These are phyloP conservation scores for Tanytarsus gracilentus DNA, from an alignment of 2,888 invertebrate genomes.

Conservation along the genomic window DNA sequence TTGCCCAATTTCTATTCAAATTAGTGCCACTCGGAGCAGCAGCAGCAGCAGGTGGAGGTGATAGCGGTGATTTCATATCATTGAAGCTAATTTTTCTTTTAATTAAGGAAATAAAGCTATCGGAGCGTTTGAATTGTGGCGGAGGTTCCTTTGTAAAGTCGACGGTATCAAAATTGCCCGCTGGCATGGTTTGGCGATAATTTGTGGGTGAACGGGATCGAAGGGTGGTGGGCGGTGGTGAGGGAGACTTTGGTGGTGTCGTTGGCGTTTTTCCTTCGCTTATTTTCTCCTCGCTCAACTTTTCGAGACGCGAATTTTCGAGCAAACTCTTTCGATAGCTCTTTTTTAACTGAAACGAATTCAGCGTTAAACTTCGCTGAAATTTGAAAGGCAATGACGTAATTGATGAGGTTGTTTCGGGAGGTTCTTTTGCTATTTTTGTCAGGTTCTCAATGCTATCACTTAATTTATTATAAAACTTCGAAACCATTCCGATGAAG, in stretches of 20 bases:
- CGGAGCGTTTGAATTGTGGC: conserved; percentile 12
- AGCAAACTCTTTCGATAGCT: conserved; percentile 37
- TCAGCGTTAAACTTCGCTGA: conserved; percentile 42
- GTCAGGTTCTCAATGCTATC: conserved; percentile 42
- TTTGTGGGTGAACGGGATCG: background rate
- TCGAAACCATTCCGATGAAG: conserved; percentile 40
- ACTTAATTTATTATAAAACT: conserved; percentile 39
- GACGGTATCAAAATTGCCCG: background rate
- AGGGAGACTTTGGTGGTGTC: background rate
- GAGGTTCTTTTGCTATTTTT: conserved; percentile 32
- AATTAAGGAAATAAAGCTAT: conserved; percentile 20
- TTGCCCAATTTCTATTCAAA: conserved; percentile 46
- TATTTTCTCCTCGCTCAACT: conserved; percentile 39
- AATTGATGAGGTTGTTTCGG: background rate
- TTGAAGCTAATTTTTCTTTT: conserved; percentile 17
- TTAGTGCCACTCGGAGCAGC: conserved; percentile 29
- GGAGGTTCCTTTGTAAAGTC: background rate
- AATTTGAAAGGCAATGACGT: conserved; percentile 36
- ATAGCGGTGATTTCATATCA: conserved; percentile 18
- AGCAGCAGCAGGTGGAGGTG: conserved; percentile 1
- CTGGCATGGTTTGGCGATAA: conserved; percentile 18
- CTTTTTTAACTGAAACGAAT: conserved; percentile 39
- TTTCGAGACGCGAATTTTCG: conserved; percentile 39
- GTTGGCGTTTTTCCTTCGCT: background rate
- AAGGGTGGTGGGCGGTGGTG: background rate